A percentile compares a stretch with the other conserved stretches of the same genome.
phyloP scores from a whole-genome alignment of 2,113 vertebrate genomes.

The Atlantisia rogersi region DNA sequence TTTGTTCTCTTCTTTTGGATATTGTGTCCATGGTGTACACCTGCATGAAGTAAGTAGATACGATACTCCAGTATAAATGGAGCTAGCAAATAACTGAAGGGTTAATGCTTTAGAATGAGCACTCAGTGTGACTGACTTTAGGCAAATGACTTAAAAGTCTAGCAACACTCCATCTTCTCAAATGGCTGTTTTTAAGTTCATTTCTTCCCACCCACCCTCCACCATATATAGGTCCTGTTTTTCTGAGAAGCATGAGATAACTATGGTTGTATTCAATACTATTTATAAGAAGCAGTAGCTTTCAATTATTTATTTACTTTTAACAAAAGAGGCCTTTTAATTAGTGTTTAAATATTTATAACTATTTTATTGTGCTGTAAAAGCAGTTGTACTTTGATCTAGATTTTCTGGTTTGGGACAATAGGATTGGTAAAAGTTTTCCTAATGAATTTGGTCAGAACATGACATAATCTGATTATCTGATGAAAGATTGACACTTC shows the following conservation, averaged over 20 bases:
- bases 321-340: constrained; percentile 52
- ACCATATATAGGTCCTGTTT: background rate
- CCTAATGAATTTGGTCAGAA: constrained; percentile 66
- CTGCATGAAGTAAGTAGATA: background rate
- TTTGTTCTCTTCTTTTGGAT: background rate
- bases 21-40: background rate
- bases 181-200: background rate
- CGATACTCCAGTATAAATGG: background rate
- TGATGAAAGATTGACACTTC: constrained; percentile 47
- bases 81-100: background rate
- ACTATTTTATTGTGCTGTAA: constrained; percentile 61
- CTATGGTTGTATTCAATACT: background rate
- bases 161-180: background rate
- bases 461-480: constrained; percentile 36
- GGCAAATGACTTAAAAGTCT: background rate
- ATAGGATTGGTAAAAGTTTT: constrained; percentile 61
- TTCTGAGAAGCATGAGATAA: background rate
- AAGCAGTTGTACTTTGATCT: constrained; percentile 59
- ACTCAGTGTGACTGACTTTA: background rate
- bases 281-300: constrained; percentile 19
- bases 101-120: background rate
- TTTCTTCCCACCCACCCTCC: background rate
- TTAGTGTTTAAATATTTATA: constrained; percentile 71
- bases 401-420: constrained; percentile 57
- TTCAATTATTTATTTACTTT: constrained; percentile 70